Evolutionary conservation across 2,888 invertebrate species (phyloP), one percentile per base, ranked within the genome.

Genomic region (Trachelus tabidus): DNA sequence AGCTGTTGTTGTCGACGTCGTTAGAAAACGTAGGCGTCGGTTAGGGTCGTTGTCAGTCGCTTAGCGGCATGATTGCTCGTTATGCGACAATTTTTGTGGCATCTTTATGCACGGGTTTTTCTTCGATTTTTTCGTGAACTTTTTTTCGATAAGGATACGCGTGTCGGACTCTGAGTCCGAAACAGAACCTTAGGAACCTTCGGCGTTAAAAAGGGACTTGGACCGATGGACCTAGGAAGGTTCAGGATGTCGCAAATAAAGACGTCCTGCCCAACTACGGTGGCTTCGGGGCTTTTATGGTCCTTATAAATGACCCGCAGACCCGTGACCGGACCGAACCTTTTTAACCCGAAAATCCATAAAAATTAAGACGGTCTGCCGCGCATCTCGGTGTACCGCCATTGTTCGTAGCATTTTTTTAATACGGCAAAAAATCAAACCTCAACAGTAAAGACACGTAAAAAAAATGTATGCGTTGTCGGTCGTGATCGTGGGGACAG

Each of bases 291-390:
- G 76, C 69, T 71, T 78, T 78, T 78, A 78, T 75, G 75, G 75
- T 68, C 71, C 78, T 75, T 78, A 35, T 74, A 80, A 37, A 68
- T 75, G 77, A 75, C 77, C 69, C 34, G 37, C 68, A 77, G 73
- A 73, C 77, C 75, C 73, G 34, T 56, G 73, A 75, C 68, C 76
- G 68, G 69, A 71, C 76, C 77, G 69, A 77, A 73, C 79, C 82
- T 85, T 86, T 88, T 88, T 83, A 86, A 83, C 86, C 82, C 77
- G 69, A 79, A 84, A 85, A 87, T 83, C 85, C 86, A 87, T 88
- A 89, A 86, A 89, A 89, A 89, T 89, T 88, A 89, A 87, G 85
- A 86, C 73, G 83, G 82, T 81, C 83, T 15, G 81, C 80, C 80
- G 80, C 75, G 69, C 73, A 75, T 76, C 83, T 83, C 83, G 85